These are phyloP conservation scores for Bergia sp. DNA, from an alignment of 92 coral and sea anemone species.

Conservation along the genomic window DNA sequence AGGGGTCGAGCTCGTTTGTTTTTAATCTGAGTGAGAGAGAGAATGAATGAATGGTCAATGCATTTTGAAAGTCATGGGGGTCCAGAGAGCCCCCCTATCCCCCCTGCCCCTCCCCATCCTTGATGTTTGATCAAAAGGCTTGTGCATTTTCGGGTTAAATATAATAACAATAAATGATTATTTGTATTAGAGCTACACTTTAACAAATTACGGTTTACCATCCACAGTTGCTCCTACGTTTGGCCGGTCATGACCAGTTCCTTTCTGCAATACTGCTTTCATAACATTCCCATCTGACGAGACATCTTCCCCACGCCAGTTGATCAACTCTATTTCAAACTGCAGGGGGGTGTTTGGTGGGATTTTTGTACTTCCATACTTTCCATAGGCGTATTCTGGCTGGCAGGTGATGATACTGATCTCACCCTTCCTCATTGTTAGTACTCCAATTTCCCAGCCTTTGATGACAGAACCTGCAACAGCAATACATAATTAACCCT, in stretches of 20 bases:
- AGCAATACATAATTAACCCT: neutral
- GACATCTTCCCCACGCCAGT: slow-evolving; percentile 86
- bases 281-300: slow-evolving; percentile 79
- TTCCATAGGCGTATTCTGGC: slow-evolving; percentile 88
- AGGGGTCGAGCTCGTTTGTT: too few relatives aligned
- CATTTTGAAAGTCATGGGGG: too few relatives aligned
- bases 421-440: slow-evolving; percentile 83
- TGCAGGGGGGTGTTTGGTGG: slow-evolving; percentile 83
- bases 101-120: too few relatives aligned
- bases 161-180: too few relatives aligned
- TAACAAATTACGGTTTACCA: slow-evolving; percentile 54
- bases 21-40: too few relatives aligned
- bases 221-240: slow-evolving; percentile 77
- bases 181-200: neutral
- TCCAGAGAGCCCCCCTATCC: too few relatives aligned
- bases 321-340: slow-evolving; percentile 78
- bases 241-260: slow-evolving; percentile 81
- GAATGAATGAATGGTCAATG: too few relatives aligned
- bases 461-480: slow-evolving; percentile 78
- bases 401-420: slow-evolving; percentile 68
- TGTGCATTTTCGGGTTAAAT: too few relatives aligned
- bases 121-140: too few relatives aligned
- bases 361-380: slow-evolving; percentile 76
- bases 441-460: slow-evolving; percentile 89
- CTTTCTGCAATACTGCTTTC: slow-evolving; percentile 70